Conservation (phyloP, 1,140 invertebrate genomes). For the Eumaeus atala region DNA sequence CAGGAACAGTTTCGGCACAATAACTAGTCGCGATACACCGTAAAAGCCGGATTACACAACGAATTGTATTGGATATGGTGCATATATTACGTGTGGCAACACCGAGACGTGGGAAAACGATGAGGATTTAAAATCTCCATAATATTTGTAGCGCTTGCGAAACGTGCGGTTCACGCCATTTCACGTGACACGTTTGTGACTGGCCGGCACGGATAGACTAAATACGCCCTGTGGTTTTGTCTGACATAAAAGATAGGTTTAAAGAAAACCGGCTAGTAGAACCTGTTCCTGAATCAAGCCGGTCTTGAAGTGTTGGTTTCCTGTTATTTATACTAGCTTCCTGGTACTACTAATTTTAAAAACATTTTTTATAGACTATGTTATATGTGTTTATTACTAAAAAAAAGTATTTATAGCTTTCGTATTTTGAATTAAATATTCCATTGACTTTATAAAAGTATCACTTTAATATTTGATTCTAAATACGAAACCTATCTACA, state of each 20-base stretch:
- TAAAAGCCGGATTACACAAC: slow-evolving; percentile 47
- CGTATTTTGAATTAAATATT: too few relatives aligned
- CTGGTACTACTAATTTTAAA: not conserved
- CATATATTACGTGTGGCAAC: slow-evolving; percentile 52
- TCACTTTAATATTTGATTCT: too few relatives aligned
- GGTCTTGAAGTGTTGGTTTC: not conserved
- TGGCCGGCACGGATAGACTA: not conserved
- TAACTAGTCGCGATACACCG: slow-evolving; percentile 35
- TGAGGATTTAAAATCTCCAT: slow-evolving; percentile 60
- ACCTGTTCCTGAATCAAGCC: too few relatives aligned
- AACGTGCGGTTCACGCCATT: slow-evolving; percentile 28
- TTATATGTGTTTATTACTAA: too few relatives aligned
- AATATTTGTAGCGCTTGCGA: slow-evolving; percentile 61
- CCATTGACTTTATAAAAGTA: too few relatives aligned
- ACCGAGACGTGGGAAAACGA: slow-evolving; percentile 50
- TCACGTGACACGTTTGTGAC: slow-evolving; percentile 10
- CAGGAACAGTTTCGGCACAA: slow-evolving; percentile 34
- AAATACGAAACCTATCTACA: too few relatives aligned
- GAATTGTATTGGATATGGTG: slow-evolving; percentile 28
- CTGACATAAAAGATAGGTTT: too few relatives aligned
- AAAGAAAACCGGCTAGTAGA: too few relatives aligned
- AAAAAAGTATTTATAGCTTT: not conserved
- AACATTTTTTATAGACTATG: not conserved
- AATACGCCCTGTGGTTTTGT: not conserved
- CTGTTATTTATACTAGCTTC: not conserved